Conservation (phyloP, 1,140 invertebrate species). For the Ostrea denselamellosa region DNA sequence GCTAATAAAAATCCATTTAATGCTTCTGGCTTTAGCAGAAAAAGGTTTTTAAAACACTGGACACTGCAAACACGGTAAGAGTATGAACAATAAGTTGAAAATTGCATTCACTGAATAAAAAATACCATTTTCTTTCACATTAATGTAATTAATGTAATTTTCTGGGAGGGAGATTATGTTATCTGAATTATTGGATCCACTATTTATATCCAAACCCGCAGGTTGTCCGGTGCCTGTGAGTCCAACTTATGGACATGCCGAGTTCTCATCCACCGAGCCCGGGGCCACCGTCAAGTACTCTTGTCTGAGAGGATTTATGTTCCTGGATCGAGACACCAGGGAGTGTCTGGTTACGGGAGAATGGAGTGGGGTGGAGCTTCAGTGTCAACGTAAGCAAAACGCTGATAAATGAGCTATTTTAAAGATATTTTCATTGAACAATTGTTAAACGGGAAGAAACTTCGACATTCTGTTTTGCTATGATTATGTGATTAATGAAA, state of each 20-base stretch:
- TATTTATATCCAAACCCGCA: slow-evolving; percentile 33
- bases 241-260: slow-evolving; percentile 59
- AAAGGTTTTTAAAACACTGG: not conserved
- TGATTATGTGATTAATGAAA: no score
- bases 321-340: slow-evolving; percentile 64
- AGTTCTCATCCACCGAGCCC: slow-evolving; percentile 53
- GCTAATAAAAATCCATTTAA: not conserved
- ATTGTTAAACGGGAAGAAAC: no score
- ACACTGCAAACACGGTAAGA: not conserved
- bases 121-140: no score
- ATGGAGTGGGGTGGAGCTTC: slow-evolving; percentile 75
- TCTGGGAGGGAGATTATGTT: no score
- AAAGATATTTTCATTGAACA: no score
- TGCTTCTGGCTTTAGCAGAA: slow-evolving; percentile 32
- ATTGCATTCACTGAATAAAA: no score
- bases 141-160: no score
- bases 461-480: no score
- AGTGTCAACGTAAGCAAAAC: slow-evolving; percentile 80
- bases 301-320: slow-evolving; percentile 77
- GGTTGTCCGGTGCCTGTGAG: slow-evolving; percentile 80
- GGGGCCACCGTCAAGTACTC: slow-evolving; percentile 72
- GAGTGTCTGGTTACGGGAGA: slow-evolving; percentile 76
- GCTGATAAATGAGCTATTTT: no score
- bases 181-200: no score
- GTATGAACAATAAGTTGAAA: no score